These are phyloP conservation scores for Andrena dorsata DNA, from an alignment of 2,888 invertebrate species.

Conservation along the genomic window DNA sequence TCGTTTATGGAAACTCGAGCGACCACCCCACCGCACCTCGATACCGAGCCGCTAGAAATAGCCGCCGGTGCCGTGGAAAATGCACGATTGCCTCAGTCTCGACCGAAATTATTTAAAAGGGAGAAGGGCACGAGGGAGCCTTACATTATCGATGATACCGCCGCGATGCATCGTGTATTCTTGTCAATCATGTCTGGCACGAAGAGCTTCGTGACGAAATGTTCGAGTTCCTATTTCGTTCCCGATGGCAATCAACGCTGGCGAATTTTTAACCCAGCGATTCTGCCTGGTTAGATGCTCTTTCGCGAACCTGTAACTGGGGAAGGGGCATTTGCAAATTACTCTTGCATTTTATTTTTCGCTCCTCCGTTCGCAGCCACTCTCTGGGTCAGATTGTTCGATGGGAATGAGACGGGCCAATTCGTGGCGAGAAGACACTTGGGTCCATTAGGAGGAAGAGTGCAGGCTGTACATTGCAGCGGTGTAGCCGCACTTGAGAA, in stretches of 20 bases:
- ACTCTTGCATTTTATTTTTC: too few relatives aligned
- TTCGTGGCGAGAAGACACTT: conserved; percentile 5
- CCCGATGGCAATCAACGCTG: conserved; percentile 27
- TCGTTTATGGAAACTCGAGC: background rate
- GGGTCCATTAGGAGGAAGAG: background rate
- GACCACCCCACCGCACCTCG: background rate
- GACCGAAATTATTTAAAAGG: conserved; percentile 17
- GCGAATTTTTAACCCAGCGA: conserved; percentile 41
- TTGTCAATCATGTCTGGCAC: conserved; percentile 39
- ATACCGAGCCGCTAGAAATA: conserved; percentile 1
- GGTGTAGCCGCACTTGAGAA: conserved; percentile 1
- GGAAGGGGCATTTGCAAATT: background rate
- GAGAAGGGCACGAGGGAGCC: background rate
- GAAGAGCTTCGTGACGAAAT: conserved; percentile 38
- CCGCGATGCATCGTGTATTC: background rate
- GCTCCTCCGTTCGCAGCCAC: too few relatives aligned
- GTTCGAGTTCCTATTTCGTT: background rate
- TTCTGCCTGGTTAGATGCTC: background rate
- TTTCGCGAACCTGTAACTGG: too few relatives aligned
- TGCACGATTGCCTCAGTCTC: background rate
- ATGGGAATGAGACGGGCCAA: background rate
- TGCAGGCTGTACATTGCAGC: background rate
- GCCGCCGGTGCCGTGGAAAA: background rate
- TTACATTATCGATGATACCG: conserved; percentile 20
- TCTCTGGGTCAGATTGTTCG: background rate